Conservation (phyloP, 2,797 vertebrate genomes). For the Podargus strigoides region DNA sequence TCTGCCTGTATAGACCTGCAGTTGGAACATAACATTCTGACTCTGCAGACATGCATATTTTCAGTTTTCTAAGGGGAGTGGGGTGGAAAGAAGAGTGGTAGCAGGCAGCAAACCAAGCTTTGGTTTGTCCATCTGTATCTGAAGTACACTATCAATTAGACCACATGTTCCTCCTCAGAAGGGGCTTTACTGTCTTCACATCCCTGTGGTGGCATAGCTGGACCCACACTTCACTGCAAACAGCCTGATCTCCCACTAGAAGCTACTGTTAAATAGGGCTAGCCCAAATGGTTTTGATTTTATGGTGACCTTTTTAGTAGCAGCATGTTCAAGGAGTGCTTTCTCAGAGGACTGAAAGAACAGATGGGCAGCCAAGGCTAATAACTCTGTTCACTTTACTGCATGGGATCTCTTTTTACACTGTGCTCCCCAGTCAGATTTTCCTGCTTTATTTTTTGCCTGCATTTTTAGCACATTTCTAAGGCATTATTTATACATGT, state of each 20-base stretch:
- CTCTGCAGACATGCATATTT: background rate
- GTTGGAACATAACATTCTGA: background rate
- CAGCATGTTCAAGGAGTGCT: background rate
- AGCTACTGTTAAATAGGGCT: background rate
- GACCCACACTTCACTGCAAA: background rate
- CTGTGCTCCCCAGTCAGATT: background rate
- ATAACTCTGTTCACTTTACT: background rate
- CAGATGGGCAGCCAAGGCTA: constrained; percentile 7
- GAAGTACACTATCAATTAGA: background rate
- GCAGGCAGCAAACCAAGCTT: background rate
- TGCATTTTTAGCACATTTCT: background rate
- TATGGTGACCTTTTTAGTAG: constrained; percentile 4
- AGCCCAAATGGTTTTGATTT: background rate
- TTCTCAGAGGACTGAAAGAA: constrained; percentile 11
- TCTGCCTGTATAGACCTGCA: background rate
- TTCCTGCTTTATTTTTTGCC: background rate
- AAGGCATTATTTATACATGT: background rate
- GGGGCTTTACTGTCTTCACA: background rate
- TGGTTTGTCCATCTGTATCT: background rate
- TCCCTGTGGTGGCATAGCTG: background rate
- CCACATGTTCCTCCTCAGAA: background rate
- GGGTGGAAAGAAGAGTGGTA: too few relatives aligned
- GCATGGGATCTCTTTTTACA: background rate
- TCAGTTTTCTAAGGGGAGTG: too few relatives aligned
- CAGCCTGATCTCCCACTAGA: background rate